Conservation (phyloP, 2,113 vertebrate species). For the Platysteira castanea region DNA sequence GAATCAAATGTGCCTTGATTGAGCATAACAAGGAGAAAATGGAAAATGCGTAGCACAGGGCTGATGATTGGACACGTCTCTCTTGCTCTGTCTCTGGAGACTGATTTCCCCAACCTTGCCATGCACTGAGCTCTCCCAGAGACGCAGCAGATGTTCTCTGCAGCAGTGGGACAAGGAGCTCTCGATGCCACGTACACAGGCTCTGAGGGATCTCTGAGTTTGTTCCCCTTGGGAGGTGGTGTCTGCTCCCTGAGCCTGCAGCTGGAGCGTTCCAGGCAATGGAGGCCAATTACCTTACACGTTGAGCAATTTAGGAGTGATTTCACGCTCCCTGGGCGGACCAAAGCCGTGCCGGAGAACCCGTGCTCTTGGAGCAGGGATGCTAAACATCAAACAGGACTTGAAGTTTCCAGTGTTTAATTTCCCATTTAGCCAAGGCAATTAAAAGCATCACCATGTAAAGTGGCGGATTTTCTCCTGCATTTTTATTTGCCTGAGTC, state of each 20-base stretch:
- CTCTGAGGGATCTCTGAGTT: neutral
- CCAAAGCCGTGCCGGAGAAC: neutral
- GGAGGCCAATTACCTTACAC: neutral
- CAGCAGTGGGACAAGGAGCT: neutral
- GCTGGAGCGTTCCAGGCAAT: neutral
- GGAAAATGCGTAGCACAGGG: neutral
- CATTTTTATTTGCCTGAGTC: conserved; percentile 29
- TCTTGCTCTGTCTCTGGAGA: neutral
- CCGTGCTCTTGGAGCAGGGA: neutral
- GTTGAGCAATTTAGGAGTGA: neutral
- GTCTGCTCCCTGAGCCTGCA: neutral
- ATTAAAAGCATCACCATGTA: conserved; percentile 36
- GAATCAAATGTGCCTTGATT: conserved; percentile 8
- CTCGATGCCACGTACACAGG: neutral
- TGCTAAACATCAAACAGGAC: conserved; percentile 43
- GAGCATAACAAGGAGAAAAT: neutral
- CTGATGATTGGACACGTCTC: neutral
- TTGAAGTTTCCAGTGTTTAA: conserved; percentile 26
- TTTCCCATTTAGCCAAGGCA: conserved; percentile 51
- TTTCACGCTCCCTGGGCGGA: conserved; percentile 5
- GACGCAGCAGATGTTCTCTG: neutral
- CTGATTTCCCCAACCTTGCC: neutral
- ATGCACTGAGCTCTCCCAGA: neutral
- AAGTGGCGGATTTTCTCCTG: neutral
- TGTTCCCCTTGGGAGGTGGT: neutral